phyloP scores from a whole-genome alignment of 2,113 vertebrate species.

The Sapajus apella region DNA sequence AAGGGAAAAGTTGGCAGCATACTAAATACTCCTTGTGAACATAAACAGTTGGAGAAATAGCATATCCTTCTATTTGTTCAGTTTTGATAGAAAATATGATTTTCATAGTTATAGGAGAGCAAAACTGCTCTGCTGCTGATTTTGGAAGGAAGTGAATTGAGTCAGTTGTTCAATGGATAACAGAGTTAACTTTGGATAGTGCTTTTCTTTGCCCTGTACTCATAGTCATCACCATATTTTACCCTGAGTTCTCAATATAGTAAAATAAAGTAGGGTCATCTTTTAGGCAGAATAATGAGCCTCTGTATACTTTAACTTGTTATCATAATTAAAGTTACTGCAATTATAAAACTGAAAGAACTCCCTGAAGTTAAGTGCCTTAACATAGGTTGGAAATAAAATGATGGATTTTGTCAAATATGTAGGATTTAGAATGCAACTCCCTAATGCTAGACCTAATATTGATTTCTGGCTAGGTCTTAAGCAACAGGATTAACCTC shows the following conservation, averaged over 20 bases:
- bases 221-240: conserved; percentile 42
- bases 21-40: conserved; percentile 68
- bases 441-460: neutral
- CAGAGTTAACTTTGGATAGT: conserved; percentile 65
- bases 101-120: conserved; percentile 69
- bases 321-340: conserved; percentile 7
- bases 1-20: conserved; percentile 71
- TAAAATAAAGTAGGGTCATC: neutral
- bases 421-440: neutral
- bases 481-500: neutral
- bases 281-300: conserved; percentile 17
- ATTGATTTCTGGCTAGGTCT: neutral
- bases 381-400: neutral
- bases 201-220: conserved; percentile 58
- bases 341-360: conserved; percentile 29
- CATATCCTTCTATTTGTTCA: conserved; percentile 53
- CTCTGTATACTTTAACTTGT: conserved; percentile 4
- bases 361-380: neutral
- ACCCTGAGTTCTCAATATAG: neutral
- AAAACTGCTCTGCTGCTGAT: conserved; percentile 67
- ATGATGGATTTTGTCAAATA: neutral
- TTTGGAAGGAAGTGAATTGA: conserved; percentile 77
- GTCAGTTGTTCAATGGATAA: conserved; percentile 74
- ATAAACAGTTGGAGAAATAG: conserved; percentile 66
- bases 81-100: conserved; percentile 64